Base-by-base conservation (phyloP, 2,113 vertebrate species). In the Glaucomys volans region DNA sequence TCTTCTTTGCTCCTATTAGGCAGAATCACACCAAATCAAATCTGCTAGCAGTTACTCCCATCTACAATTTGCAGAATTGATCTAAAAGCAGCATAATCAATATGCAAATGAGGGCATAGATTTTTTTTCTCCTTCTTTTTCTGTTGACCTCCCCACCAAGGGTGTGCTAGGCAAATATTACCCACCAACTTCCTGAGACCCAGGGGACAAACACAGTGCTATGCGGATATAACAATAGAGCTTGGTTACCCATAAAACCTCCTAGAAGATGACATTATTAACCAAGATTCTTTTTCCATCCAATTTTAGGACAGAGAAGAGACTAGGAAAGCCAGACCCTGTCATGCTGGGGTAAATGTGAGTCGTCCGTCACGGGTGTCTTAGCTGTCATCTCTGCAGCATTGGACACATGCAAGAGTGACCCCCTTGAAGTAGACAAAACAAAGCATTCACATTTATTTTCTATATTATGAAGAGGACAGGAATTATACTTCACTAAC, bases 11-110 rank as follows among this genome's bases (percentile, higher is more conserved):
- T 44, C 20, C 42, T 79, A 30, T 8, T n/a, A 74, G 69, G 44
- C n/a, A 92, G 77, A 79, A 94, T 76, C 37, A 64, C 32, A 66
- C 71, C 52, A 57, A 83, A 79, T 74, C 35, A 37, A 94, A 88
- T 74, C 81, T 82, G 16, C 9, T 2, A 42, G 52, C 32, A 40
- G 3, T 71, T 71, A 57, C 54, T 69, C 37, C 9, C 52, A 52
- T 32, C 71, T 76, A n/a, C 69, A 74, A 42, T 84, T 44, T 80
- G 16, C 54, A 91, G 54, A 67, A 88, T 2, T 59, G 64, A 88
- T 67, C 47, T 52, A 35, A 28, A 59, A 57, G n/a, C 7, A 26
- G 17, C 13, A 16, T 37, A n/a, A 84, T 88, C 37, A 50, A 79
- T 88, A 74, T 35, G 8, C 3, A 54, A 59, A 12, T n/a, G 12